A percentile compares a stretch with the other conserved stretches of the same genome.
Evolutionary conservation across 2,797 vertebrate genomes (phyloP).

Genomic region (Allobates femoralis): DNA sequence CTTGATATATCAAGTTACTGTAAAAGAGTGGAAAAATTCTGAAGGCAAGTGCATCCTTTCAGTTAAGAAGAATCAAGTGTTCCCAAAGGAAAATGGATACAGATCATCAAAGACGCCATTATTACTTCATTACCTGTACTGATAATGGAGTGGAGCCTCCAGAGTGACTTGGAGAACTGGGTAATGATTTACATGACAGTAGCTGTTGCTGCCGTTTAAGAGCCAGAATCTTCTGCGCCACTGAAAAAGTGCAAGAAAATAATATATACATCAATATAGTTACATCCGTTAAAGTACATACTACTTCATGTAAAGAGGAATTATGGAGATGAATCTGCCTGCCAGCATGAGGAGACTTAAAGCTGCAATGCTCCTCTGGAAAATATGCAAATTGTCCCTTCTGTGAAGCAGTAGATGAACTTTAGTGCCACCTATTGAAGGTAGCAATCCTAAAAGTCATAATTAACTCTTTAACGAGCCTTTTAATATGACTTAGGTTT

Average conservation of each 20-base stretch:
- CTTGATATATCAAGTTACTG: background rate
- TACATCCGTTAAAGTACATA: background rate
- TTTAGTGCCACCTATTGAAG: too few species aligned
- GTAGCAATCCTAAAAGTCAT: too few species aligned
- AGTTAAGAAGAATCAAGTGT: fast-evolving
- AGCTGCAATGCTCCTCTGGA: too few species aligned
- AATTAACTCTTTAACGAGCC: too few species aligned
- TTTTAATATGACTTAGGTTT: too few species aligned
- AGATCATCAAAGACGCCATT: background rate
- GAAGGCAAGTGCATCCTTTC: background rate
- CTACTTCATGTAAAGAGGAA: too few species aligned
- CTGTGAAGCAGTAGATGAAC: too few species aligned
- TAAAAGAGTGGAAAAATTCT: too few species aligned
- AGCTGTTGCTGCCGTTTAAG: constrained; percentile 88
- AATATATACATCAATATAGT: background rate
- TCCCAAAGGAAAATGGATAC: background rate
- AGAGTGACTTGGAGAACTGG: constrained; percentile 93
- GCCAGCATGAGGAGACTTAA: too few species aligned
- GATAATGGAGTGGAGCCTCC: constrained; percentile 88
- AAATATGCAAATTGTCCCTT: too few species aligned
- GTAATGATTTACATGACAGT: constrained; percentile 92
- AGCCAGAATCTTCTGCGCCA: constrained; percentile 88
- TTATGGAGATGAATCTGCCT: too few species aligned
- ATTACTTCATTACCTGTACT: constrained; percentile 25
- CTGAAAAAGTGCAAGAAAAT: constrained; percentile 70